Base-by-base conservation (phyloP, 2,888 invertebrate species). In the Clepsis dumicolana region DNA sequence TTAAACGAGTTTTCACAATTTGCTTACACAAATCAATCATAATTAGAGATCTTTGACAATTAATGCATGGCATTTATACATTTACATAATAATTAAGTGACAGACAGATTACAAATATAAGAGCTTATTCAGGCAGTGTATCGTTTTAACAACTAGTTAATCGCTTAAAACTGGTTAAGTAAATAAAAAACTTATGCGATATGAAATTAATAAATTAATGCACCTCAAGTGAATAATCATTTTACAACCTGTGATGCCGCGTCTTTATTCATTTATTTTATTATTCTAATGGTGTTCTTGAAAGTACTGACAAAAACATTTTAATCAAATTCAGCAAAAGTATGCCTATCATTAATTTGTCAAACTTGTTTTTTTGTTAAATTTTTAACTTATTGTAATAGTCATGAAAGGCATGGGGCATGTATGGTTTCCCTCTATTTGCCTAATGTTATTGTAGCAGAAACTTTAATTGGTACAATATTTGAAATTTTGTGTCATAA, bases 41-140 rank as follows among this genome's bases (percentile, higher is more conserved):
- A 48, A 48, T 48, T 48, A 48, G 21, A 48, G 48, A 21, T 48
- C 12, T 48, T 8, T 1, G 21, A 12, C 48, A 48, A 48, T 56
- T 56, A 56, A 21, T 56, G 18, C 56, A 56, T 18, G 18, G 5
- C 41, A 8, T 16, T 44, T 44, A 44, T 8, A 44, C 41, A 38
- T 32, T 21, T 21, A 57, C 35, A 41, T 59, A 25, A 38, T 14
- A 21, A 24, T n/a, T 44, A 56, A 50, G 27, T 61, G 61, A 61
- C 61, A 62, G 35, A 50, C 27, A 65, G 54, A 56, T 29, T 27
- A 65, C 24, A 53, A 52, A 38, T 65, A 38, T 48, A 18, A 62
- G 48, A 29, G 38, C 56, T 57, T 63, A 57, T 56, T 29, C 56
- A 67, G 67, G 56, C 56, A 67, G 62, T 67, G 62, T 56, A 62